Evolutionary conservation across 2,888 invertebrate species (phyloP).

Genomic region (Drosophila kuntzei): DNA sequence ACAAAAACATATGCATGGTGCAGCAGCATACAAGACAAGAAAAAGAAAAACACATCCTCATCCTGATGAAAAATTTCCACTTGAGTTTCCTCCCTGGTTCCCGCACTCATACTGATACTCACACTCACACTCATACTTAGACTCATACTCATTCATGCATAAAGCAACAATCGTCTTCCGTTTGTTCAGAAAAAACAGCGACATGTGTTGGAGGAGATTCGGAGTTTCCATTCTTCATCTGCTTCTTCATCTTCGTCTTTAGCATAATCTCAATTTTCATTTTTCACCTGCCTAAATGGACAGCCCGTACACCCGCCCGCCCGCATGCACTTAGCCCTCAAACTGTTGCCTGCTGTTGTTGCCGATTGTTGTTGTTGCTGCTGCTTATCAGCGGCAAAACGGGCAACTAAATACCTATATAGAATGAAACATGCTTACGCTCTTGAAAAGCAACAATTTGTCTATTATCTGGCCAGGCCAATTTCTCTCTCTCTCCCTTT

Average conservation of each 20-base stretch:
- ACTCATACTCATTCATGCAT: conserved; percentile 65
- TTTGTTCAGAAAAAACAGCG: conserved; percentile 54
- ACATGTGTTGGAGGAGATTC: conserved; percentile 67
- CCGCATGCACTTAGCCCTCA: conserved; percentile 52
- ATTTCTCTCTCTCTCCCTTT: conserved; percentile 39
- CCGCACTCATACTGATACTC: conserved; percentile 5
- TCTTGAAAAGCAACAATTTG: conserved; percentile 61
- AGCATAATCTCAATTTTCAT: conserved; percentile 77
- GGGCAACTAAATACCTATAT: conserved; percentile 58
- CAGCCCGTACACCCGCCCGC: conserved; percentile 28
- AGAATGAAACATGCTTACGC: conserved; percentile 13
- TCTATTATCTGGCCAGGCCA: conserved; percentile 70
- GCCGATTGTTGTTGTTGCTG: conserved; percentile 2
- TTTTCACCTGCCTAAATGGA: conserved; percentile 75
- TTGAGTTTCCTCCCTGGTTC: conserved; percentile 63
- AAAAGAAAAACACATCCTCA: conserved; percentile 49
- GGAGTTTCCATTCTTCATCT: conserved; percentile 20
- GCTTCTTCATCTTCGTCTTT: conserved; percentile 32
- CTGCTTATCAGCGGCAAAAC: conserved; percentile 72
- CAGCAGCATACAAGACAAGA: too few species aligned
- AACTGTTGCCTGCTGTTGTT: conserved; percentile 16
- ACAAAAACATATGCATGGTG: conserved; percentile 56
- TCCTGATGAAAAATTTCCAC: conserved; percentile 63
- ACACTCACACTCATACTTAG: conserved; percentile 25
- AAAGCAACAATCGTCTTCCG: conserved; percentile 63